These are phyloP conservation scores for Entomyzon cyanotis DNA, from an alignment of 2,113 vertebrate species.

Conservation along the genomic window DNA sequence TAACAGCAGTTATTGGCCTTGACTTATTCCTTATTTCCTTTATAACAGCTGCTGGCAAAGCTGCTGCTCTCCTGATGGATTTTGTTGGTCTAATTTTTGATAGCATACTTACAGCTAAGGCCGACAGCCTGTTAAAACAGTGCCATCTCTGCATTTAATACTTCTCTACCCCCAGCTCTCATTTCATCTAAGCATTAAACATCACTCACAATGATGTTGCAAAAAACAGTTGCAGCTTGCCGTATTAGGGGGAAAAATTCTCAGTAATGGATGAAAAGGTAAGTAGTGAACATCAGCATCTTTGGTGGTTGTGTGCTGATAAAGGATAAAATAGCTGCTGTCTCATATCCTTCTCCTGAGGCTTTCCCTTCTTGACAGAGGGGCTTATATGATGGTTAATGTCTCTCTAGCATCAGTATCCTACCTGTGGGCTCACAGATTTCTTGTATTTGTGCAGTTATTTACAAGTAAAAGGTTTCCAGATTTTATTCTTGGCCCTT, in stretches of 20 bases:
- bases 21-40: background rate
- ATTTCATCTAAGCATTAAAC: background rate
- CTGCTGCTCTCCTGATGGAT: background rate
- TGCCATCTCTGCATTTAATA: background rate
- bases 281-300: background rate
- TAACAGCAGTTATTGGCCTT: background rate
- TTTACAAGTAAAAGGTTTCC: background rate
- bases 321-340: background rate
- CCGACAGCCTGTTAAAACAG: background rate
- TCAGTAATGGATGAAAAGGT: background rate
- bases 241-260: background rate
- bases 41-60: background rate
- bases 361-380: background rate
- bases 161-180: background rate
- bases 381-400: too few species aligned
- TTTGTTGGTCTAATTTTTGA: background rate
- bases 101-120: background rate
- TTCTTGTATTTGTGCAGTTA: background rate
- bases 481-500: background rate
- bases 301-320: background rate
- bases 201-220: background rate
- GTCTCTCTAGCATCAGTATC: background rate
- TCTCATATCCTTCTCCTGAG: background rate
- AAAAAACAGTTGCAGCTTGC: background rate
- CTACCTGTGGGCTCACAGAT: background rate